Evolutionary conservation across 2,797 vertebrate species (phyloP).

Genomic region (Gallinago solitaria): DNA sequence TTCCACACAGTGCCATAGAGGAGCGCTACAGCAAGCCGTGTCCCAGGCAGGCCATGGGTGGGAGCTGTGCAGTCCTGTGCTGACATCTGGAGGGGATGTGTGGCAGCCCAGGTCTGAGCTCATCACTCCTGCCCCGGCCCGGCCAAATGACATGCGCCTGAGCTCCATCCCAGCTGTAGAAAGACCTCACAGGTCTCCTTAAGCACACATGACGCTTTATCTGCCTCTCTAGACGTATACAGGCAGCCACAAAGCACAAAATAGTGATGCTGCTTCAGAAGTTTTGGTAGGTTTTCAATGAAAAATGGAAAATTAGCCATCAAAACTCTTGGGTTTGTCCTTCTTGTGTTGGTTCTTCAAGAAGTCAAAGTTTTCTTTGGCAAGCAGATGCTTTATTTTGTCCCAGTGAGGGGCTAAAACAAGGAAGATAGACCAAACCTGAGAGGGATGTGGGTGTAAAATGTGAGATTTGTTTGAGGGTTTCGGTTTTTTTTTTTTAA

Average conservation of each 20-base stretch:
- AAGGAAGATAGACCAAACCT: neutral
- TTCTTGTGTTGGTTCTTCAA: neutral
- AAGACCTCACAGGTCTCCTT: neutral
- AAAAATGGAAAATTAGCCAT: neutral
- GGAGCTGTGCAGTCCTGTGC: slow-evolving; percentile 36
- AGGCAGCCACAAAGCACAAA: no score
- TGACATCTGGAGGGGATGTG: slow-evolving; percentile 74
- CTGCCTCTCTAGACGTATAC: neutral
- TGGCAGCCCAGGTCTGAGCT: neutral
- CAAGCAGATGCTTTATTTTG: neutral
- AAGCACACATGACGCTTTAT: neutral
- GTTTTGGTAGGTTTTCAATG: fast-evolving
- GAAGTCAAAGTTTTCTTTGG: neutral
- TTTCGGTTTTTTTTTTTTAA: neutral
- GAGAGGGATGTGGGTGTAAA: neutral
- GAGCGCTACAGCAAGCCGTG: neutral
- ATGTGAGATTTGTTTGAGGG: neutral
- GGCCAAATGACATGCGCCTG: fast-evolving
- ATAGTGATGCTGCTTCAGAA: neutral
- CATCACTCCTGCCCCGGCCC: neutral
- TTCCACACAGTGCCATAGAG: neutral
- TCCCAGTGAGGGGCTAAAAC: neutral
- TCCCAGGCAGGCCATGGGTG: neutral
- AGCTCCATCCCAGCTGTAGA: neutral
- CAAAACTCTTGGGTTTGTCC: neutral